Percentiles rank a stretch among this genome's conserved stretches.
phyloP scores from a whole-genome alignment of 2,888 invertebrate genomes.

The Campoplex nolae region DNA sequence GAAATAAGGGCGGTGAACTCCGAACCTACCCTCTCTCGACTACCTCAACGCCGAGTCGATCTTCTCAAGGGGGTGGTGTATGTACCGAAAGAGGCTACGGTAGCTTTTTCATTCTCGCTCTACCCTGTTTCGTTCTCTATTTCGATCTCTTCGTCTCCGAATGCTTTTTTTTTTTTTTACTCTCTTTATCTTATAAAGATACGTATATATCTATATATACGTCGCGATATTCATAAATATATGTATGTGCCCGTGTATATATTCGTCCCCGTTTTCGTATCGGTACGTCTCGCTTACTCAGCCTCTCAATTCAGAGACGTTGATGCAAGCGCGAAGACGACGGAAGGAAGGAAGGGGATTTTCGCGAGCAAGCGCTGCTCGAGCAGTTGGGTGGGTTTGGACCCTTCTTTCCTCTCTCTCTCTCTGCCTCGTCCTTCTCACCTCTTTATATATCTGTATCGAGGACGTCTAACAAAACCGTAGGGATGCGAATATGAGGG shows the following conservation, averaged over 20 bases:
- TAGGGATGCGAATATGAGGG: conserved; percentile 55
- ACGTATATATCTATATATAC: not conserved
- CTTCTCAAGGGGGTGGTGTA: conserved; percentile 52
- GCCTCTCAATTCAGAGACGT: conserved; percentile 62
- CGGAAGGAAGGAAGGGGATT: conserved; percentile 54
- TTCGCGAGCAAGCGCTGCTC: conserved; percentile 62
- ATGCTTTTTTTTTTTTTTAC: conserved; percentile 23
- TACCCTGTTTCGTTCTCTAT: conserved; percentile 43
- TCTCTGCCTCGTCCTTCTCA: not conserved
- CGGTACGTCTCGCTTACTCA: conserved; percentile 55
- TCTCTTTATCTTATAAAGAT: conserved; percentile 11
- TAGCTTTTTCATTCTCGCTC: conserved; percentile 60
- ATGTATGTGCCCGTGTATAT: not conserved
- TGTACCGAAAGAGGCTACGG: conserved; percentile 34
- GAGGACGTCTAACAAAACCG: conserved; percentile 33
- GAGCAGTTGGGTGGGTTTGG: conserved; percentile 59
- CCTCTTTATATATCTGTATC: not conserved
- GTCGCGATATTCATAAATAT: not conserved
- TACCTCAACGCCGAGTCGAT: conserved; percentile 62
- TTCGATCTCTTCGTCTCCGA: conserved; percentile 43
- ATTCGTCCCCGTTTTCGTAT: conserved; percentile 29
- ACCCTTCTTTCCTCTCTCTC: conserved; percentile 6
- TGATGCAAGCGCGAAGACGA: conserved; percentile 52
- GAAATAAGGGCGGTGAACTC: conserved; percentile 70
- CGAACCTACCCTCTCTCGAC: conserved; percentile 37